A percentile compares a stretch with the other conserved stretches of the same genome.
Evolutionary conservation across 2,888 invertebrate species (phyloP).

Genomic region (Lysandra bellargus): DNA sequence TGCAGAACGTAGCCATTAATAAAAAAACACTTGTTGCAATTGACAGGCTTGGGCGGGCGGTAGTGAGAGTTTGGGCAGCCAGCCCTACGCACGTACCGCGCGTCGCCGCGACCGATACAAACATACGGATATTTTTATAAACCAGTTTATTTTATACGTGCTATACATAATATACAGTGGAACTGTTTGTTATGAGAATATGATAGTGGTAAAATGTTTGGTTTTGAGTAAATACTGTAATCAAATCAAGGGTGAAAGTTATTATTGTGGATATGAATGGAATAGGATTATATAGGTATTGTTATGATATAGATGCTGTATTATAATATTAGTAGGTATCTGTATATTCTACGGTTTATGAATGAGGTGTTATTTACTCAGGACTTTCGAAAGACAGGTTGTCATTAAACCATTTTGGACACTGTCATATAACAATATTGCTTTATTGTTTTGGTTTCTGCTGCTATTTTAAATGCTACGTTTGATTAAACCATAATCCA

Average conservation of each 20-base stretch:
- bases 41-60: conserved; percentile 38
- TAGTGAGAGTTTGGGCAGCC: conserved; percentile 45
- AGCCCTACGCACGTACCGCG: conserved; percentile 32
- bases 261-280: neutral
- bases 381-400: neutral
- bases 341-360: too few species aligned
- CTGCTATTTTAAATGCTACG: neutral
- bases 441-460: neutral
- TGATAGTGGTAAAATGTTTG: neutral
- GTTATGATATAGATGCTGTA: neutral
- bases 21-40: conserved; percentile 35
- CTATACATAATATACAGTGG: conserved; percentile 44
- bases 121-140: conserved; percentile 46
- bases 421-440: neutral
- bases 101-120: conserved; percentile 24
- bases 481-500: neutral
- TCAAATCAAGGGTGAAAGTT: neutral
- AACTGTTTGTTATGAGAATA: conserved; percentile 11
- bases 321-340: too few species aligned
- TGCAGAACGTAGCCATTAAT: conserved; percentile 19
- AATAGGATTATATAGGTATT: neutral
- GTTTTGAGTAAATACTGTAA: neutral
- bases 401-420: neutral
- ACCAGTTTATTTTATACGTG: conserved; percentile 50
- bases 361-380: too few species aligned